Evolutionary conservation across 2,797 vertebrate genomes (phyloP).

Genomic region (Pterois miles): DNA sequence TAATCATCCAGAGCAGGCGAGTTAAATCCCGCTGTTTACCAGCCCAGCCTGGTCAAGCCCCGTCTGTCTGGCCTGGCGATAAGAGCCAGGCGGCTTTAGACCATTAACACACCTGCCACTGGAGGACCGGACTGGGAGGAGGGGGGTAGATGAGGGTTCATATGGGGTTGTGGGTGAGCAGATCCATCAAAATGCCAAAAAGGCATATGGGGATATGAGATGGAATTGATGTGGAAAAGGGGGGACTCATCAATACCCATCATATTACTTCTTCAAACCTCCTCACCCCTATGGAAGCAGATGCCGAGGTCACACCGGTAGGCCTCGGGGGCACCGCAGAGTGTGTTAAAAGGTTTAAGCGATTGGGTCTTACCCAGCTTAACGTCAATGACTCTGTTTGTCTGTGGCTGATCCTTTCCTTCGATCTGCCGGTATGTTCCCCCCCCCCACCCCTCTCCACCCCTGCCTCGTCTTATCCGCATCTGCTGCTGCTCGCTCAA

Average conservation of each 20-base stretch:
- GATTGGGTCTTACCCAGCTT: slow-evolving; percentile 76
- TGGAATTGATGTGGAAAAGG: neutral
- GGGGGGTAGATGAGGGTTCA: neutral
- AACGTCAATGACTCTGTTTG: slow-evolving; percentile 76
- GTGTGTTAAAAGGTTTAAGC: slow-evolving; percentile 75
- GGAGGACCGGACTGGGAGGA: neutral
- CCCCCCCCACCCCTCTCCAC: neutral
- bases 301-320: slow-evolving; percentile 56
- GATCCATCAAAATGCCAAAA: slow-evolving; percentile 49
- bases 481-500: slow-evolving; percentile 32
- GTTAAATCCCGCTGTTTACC: slow-evolving; percentile 73
- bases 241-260: slow-evolving; percentile 33
- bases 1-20: slow-evolving; percentile 70
- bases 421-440: slow-evolving; percentile 30
- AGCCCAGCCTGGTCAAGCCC: slow-evolving; percentile 52
- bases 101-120: slow-evolving; percentile 63
- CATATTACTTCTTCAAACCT: neutral
- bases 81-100: slow-evolving; percentile 47
- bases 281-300: slow-evolving; percentile 47
- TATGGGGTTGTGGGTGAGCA: neutral
- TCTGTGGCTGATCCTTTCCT: slow-evolving; percentile 57
- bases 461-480: slow-evolving; percentile 12
- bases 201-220: slow-evolving; percentile 12
- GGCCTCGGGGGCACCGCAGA: slow-evolving; percentile 23
- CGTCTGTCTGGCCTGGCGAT: slow-evolving; percentile 64